Base-by-base conservation (phyloP, 2,888 invertebrate species). In the Campoletis raptor region DNA sequence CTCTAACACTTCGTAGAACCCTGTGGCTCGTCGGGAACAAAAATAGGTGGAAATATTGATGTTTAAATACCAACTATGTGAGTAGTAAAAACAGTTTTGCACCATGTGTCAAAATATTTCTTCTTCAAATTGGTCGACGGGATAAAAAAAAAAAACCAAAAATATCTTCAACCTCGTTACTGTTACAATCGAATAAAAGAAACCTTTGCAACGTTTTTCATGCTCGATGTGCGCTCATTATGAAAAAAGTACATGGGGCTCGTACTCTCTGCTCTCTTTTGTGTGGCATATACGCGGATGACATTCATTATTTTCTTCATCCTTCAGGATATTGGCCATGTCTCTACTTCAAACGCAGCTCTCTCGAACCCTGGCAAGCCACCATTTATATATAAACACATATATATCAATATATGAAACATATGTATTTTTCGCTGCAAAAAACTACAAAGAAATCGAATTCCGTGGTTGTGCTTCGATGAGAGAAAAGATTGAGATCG, bases 401-500 rank as follows among this genome's bases (percentile, higher is more conserved):
- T 12, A 21, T 12, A 21, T 18, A 45, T 24, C 7, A 5, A 45
- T 15, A 0, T 1, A 45, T 48, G 18, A 24, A 70, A 45, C 45
- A 48, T 69, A 52, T 67, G 24, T 81, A 77, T 67, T 64, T 61
- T 67, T 9, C 48, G 54, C 30, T n/a, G 61, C 66, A 78, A 82
- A 86, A 84, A 64, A 61, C 78, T 54, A 7, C 40, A 69, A 66
- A 78, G 74, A 80, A 83, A 85, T 85, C 69, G 81, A 83, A 81
- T 85, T 87, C 81, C 48, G 80, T 30, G 57, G 84, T 24, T 70
- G 37, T 64, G 70, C 70, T 36, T 4, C 54, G 45, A 70, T 61
- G 77, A 69, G 73, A 77, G 83, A 77, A 85, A 85, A 85, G 87
- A 85, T 85, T 87, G 87, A 83, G 83, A 83, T 78, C 57, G 81